Percentiles rank a stretch among this genome's conserved stretches.
Conservation (phyloP, 2,113 vertebrate genomes). For the Uropsilus gracilis region DNA sequence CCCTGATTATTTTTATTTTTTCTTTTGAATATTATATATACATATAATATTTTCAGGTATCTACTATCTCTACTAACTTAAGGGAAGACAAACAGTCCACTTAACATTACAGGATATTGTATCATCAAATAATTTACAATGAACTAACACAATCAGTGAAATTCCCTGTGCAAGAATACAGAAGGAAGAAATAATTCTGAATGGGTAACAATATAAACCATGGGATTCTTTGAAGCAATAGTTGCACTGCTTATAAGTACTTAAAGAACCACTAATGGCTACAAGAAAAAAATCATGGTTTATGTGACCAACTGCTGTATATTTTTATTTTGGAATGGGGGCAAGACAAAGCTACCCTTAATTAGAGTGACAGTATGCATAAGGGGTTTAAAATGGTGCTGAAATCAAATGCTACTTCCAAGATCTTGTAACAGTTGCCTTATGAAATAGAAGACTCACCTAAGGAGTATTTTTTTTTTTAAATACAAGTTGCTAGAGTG, state of each 20-base stretch:
- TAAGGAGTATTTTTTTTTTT: no score
- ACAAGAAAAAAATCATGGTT: not conserved
- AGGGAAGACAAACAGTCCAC: not conserved
- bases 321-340: not conserved
- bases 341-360: not conserved
- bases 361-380: not conserved
- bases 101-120: not conserved
- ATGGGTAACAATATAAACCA: not conserved
- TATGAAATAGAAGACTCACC: conserved; percentile 22
- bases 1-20: not conserved
- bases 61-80: not conserved
- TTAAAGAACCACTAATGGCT: not conserved
- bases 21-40: not conserved
- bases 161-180: not conserved
- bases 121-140: not conserved
- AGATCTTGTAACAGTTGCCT: not conserved
- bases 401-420: not conserved
- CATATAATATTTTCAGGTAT: not conserved
- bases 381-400: not conserved
- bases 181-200: not conserved
- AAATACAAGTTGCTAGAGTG: not conserved
- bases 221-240: not conserved
- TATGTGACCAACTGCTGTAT: not conserved
- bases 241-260: not conserved
- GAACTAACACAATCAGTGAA: conserved; percentile 7